A percentile compares a stretch with the other conserved stretches of the same genome.
Conservation (phyloP, 1,140 invertebrate species). For the Drosophila ficusphila region DNA sequence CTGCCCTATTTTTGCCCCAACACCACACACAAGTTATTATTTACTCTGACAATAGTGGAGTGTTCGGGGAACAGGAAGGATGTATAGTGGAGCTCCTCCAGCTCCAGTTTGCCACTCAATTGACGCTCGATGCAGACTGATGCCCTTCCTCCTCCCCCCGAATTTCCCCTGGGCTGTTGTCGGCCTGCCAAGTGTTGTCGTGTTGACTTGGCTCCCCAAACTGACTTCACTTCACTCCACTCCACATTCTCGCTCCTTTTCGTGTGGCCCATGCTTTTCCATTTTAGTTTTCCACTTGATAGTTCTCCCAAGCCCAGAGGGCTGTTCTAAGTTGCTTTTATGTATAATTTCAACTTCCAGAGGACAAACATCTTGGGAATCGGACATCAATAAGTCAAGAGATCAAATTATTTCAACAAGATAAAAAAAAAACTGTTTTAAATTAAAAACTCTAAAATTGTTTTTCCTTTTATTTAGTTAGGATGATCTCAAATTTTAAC, state of each 20-base stretch:
- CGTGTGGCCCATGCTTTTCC: not conserved
- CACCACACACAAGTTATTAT: slow-evolving; percentile 79
- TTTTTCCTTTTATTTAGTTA: no score
- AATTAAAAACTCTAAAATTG: no score
- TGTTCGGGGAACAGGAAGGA: slow-evolving; percentile 20
- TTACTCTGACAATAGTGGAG: slow-evolving; percentile 64
- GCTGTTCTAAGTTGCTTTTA: slow-evolving; percentile 11
- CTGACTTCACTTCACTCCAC: slow-evolving; percentile 4
- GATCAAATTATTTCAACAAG: not conserved
- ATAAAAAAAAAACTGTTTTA: not conserved
- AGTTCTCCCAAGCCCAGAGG: slow-evolving; percentile 3
- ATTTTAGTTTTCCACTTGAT: slow-evolving; percentile 12
- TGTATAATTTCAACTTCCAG: not conserved
- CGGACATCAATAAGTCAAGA: not conserved
- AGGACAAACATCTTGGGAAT: not conserved
- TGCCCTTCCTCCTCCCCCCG: not conserved
- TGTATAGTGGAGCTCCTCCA: slow-evolving; percentile 28
- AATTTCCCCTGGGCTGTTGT: slow-evolving; percentile 33
- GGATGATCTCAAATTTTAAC: no score
- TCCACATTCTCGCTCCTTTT: not conserved
- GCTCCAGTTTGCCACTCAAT: slow-evolving; percentile 75
- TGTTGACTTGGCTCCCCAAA: slow-evolving; percentile 40
- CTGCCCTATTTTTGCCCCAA: slow-evolving; percentile 44
- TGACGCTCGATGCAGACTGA: slow-evolving; percentile 38
- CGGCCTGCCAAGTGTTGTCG: slow-evolving; percentile 40